Base-by-base conservation (phyloP, 2,888 invertebrate genomes). In the Phalera bucephala region DNA sequence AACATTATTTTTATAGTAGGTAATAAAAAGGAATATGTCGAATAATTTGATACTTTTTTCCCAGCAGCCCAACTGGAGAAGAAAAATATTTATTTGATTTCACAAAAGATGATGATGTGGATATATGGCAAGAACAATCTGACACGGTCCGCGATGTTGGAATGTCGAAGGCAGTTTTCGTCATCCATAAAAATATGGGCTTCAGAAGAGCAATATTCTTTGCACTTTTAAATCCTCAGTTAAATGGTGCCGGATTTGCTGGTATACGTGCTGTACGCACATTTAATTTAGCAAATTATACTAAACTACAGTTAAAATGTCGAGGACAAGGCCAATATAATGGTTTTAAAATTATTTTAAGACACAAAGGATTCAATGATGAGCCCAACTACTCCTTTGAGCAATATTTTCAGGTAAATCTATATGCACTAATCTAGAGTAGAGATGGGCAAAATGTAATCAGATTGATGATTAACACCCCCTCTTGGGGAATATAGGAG, bases 171-270 rank as follows among this genome's bases (percentile, higher is more conserved):
- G 93, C 93, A 1, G 75, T 84, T 6, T 60, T 93, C 17, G 83
- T 86, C 3, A 70, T 93, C 17, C 93, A 93, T 59, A 90, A 91
- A 55, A 93, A 93, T 28, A 78, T 84, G 46, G 72, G 88, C 19
- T 93, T 91, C 47, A 91, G 92, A 61, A 72, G 92, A 64, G 93
- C 92, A 0, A 80, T 93, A 55, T 91, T 93, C 52, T 93, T 93
- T 54, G 91, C 91, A 2, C 71, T 93, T 30, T 63, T 93, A 12
- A 93, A 93, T 63, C 93, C 93, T 2, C 93, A 93, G 72, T 82
- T 90, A 5, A 93, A 93, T 49, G 93, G 93, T 0, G 93, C 93
- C 12, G 92, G 93, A 1, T 93, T 93, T 67, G 93, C 93, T 17
- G 93, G 93, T 7, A 85, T 92, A 43, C 72, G 91, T 43, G 89